Percentiles rank a stretch among this genome's conserved stretches.
These are phyloP conservation scores for Candoia aspera DNA, from an alignment of 2,113 vertebrate species.

Conservation along the genomic window DNA sequence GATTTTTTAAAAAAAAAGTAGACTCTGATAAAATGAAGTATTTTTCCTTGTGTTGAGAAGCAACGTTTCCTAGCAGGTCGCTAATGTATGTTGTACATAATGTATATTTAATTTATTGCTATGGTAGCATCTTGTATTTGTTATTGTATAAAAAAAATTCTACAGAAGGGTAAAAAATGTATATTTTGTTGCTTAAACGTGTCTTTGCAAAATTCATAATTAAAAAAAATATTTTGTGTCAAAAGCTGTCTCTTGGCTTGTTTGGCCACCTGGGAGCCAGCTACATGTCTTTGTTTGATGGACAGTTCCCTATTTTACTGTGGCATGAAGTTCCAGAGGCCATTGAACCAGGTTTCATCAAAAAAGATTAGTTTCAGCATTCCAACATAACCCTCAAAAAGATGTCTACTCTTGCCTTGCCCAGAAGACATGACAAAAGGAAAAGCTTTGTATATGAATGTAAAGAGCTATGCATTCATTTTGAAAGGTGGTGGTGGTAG, in stretches of 20 bases:
- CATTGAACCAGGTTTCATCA: background rate
- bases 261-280: background rate
- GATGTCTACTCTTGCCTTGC: background rate
- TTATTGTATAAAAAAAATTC: constrained; percentile 81
- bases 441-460: background rate
- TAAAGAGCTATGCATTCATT: background rate
- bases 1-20: constrained; percentile 39
- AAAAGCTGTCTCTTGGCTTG: constrained; percentile 32
- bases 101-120: constrained; percentile 89
- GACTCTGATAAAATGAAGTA: constrained; percentile 57
- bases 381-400: background rate
- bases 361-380: background rate
- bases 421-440: background rate
- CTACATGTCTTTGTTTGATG: background rate
- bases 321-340: background rate
- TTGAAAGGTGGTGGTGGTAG: background rate
- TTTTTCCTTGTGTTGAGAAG: constrained; percentile 64
- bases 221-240: constrained; percentile 87
- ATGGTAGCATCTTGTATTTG: constrained; percentile 79
- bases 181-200: constrained; percentile 87
- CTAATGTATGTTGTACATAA: constrained; percentile 81
- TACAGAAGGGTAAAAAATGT: constrained; percentile 79
- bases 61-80: constrained; percentile 73
- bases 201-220: constrained; percentile 85
- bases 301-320: background rate